phyloP scores from a whole-genome alignment of 2,888 invertebrate species.

The Hartigia nigra region DNA sequence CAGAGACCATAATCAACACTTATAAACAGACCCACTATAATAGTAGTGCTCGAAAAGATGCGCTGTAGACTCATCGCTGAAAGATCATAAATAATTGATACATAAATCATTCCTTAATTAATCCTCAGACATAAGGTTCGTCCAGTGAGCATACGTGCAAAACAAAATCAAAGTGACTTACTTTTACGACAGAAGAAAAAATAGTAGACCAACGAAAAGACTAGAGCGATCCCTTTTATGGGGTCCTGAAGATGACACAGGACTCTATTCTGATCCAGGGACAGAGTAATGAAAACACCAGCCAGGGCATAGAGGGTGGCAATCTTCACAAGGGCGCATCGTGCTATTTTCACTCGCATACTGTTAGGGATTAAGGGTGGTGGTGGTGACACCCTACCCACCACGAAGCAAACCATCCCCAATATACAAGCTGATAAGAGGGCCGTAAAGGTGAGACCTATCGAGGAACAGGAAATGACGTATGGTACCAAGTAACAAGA shows the following conservation, averaged over 20 bases:
- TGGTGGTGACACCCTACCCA: constrained; percentile 50
- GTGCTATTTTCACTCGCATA: constrained; percentile 61
- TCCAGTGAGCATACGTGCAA: not conserved
- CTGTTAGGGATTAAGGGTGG: constrained; percentile 55
- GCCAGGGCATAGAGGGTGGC: constrained; percentile 65
- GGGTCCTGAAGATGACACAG: constrained; percentile 74
- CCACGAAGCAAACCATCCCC: constrained; percentile 45
- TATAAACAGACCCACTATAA: constrained; percentile 72
- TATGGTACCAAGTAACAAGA: not conserved
- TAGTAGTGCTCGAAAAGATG: constrained; percentile 72
- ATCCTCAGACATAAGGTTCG: not conserved
- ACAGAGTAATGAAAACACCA: constrained; percentile 67
- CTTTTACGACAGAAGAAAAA: constrained; percentile 73
- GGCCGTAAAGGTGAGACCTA: constrained; percentile 56
- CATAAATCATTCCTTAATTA: not conserved
- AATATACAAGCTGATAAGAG: constrained; percentile 49
- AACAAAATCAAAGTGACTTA: constrained; percentile 55
- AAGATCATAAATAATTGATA: constrained; percentile 29
- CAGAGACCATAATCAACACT: constrained; percentile 73
- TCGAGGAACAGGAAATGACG: constrained; percentile 6
- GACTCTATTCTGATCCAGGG: constrained; percentile 69
- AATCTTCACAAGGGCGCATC: constrained; percentile 63
- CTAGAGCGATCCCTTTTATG: constrained; percentile 70
- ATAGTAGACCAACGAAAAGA: constrained; percentile 71
- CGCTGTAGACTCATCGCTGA: constrained; percentile 72